Conservation (phyloP, 2,888 invertebrate genomes). For the Campoletis raptor region DNA sequence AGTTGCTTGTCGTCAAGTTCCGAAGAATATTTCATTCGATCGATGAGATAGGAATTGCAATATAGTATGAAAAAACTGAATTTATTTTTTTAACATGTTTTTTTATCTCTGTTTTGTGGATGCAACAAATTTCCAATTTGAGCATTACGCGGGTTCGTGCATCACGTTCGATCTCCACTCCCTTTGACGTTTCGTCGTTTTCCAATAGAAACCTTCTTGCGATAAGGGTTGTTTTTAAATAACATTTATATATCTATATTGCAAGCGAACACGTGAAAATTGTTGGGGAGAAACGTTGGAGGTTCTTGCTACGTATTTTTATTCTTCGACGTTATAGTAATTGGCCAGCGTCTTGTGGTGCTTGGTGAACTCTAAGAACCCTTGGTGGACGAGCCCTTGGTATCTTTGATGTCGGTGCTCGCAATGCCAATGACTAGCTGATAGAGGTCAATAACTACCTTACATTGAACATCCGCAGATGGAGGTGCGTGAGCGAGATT, state of each 20-base stretch:
- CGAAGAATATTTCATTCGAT: slow-evolving; percentile 78
- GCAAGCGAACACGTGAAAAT: slow-evolving; percentile 43
- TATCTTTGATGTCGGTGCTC: not conserved
- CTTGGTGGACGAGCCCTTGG: not conserved
- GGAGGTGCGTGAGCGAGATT: slow-evolving; percentile 39
- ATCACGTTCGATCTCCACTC: slow-evolving; percentile 60
- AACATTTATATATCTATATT: slow-evolving; percentile 41
- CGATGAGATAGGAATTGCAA: slow-evolving; percentile 77
- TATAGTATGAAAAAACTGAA: slow-evolving; percentile 72
- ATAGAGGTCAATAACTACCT: slow-evolving; percentile 15
- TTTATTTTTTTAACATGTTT: slow-evolving; percentile 51
- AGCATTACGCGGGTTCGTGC: slow-evolving; percentile 50
- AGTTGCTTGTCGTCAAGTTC: slow-evolving; percentile 69
- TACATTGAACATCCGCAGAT: not conserved
- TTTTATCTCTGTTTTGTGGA: slow-evolving; percentile 43
- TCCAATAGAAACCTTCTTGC: slow-evolving; percentile 28
- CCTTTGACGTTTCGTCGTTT: slow-evolving; percentile 64
- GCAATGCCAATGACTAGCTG: slow-evolving; percentile 20
- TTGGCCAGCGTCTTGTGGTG: not conserved
- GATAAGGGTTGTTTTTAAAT: slow-evolving; percentile 77
- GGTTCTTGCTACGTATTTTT: slow-evolving; percentile 1
- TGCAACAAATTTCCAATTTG: slow-evolving; percentile 41
- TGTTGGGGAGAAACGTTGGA: slow-evolving; percentile 39
- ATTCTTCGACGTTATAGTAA: not conserved
- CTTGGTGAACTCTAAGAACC: slow-evolving; percentile 3